A percentile compares a stretch with the other conserved stretches of the same genome.
These are phyloP conservation scores for Aleadryas rufinucha DNA, from an alignment of 2,113 vertebrate species.

Conservation along the genomic window DNA sequence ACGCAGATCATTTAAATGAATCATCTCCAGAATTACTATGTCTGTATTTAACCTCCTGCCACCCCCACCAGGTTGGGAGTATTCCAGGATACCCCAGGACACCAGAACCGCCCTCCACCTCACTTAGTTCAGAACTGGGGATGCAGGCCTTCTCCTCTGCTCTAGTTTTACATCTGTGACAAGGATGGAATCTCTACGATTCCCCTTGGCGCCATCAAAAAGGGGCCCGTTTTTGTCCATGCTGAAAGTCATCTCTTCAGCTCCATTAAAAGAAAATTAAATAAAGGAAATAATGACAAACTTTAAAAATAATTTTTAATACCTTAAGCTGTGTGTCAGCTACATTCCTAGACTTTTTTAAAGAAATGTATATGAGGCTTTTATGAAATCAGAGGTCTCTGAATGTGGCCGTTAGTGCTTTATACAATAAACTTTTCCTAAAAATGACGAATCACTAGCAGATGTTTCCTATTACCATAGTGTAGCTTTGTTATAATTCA, in stretches of 20 bases:
- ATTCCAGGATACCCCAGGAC: background rate
- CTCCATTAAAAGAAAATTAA: background rate
- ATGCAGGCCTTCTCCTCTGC: background rate
- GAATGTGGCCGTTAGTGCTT: background rate
- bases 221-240: background rate
- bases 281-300: background rate
- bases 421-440: conserved; percentile 28
- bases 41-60: background rate
- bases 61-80: background rate
- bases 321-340: background rate
- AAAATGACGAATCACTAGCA: background rate
- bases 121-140: background rate
- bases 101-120: fast-evolving
- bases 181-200: background rate
- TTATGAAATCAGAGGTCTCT: background rate
- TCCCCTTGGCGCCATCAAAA: background rate
- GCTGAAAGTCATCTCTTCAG: background rate
- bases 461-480: conserved; percentile 40
- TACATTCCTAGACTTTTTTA: background rate
- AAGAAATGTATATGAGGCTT: background rate
- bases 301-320: background rate
- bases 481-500: conserved; percentile 39
- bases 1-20: background rate
- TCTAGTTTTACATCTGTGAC: background rate
- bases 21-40: background rate